phyloP scores from a whole-genome alignment of 2,888 invertebrate species.

The Diadromus collaris region DNA sequence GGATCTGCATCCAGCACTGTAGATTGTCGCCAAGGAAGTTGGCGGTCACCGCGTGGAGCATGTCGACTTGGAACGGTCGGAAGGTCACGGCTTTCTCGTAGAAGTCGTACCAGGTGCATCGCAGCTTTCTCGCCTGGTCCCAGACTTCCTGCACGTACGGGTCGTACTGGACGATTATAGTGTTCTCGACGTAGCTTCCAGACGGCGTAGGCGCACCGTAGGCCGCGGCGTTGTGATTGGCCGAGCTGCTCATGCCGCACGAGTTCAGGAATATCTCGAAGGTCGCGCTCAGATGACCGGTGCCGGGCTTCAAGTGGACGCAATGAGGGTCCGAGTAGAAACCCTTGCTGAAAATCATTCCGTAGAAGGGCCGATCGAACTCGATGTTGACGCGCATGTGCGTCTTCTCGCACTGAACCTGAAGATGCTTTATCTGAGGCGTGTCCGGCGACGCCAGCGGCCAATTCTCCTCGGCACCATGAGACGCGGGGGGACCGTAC shows the following conservation, averaged over 20 bases:
- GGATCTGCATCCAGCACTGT: conserved; percentile 99
- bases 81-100: conserved; percentile 98
- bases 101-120: conserved; percentile 98
- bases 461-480: conserved; percentile 90
- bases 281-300: conserved; percentile 94
- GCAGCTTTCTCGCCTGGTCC: conserved; percentile 95
- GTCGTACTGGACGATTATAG: conserved; percentile 97
- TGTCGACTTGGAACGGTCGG: conserved; percentile 97
- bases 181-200: conserved; percentile 96
- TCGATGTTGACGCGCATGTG: conserved; percentile 98
- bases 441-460: conserved; percentile 93
- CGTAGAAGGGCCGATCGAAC: conserved; percentile 97
- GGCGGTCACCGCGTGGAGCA: conserved; percentile 96
- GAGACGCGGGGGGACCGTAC: conserved; percentile 81
- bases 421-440: conserved; percentile 95
- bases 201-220: conserved; percentile 95
- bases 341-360: conserved; percentile 97
- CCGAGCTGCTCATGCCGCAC: conserved; percentile 97
- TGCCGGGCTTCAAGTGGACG: conserved; percentile 94
- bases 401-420: conserved; percentile 97
- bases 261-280: conserved; percentile 97
- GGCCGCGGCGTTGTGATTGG: conserved; percentile 91
- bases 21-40: conserved; percentile 97
- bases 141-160: conserved; percentile 97
- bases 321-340: conserved; percentile 96